These are phyloP conservation scores for Hippasteria phrygiana DNA, from an alignment of 53 echinoderm and acorn worm species.

Conservation along the genomic window DNA sequence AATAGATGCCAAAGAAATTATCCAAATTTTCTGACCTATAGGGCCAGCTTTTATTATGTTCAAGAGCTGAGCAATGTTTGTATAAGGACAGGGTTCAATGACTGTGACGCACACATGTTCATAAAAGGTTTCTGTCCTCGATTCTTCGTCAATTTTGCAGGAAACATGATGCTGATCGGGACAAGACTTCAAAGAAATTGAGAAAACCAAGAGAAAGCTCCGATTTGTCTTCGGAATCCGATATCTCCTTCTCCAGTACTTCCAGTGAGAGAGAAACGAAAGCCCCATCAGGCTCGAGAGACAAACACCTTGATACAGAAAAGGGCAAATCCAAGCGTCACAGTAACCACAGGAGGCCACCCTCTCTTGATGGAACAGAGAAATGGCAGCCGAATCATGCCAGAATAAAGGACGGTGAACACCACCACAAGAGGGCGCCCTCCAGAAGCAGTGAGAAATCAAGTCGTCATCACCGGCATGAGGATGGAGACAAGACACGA, in stretches of 20 bases:
- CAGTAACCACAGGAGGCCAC: not conserved
- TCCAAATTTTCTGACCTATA: too few relatives aligned
- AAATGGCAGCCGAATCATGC: not conserved
- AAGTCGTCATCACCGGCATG: too few relatives aligned
- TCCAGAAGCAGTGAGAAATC: not conserved
- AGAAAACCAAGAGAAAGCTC: not conserved
- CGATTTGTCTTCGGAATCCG: slow-evolving; percentile 12
- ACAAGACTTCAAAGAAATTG: not conserved
- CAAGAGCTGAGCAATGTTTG: too few relatives aligned
- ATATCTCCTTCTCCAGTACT: not conserved
- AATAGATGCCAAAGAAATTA: too few relatives aligned
- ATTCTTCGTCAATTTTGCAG: not conserved
- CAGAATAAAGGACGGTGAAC: not conserved
- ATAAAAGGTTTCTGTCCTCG: too few relatives aligned
- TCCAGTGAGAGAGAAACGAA: not conserved
- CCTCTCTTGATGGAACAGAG: not conserved
- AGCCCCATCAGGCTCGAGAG: not conserved
- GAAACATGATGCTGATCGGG: not conserved
- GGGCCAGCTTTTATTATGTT: too few relatives aligned
- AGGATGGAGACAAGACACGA: not conserved
- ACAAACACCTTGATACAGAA: slow-evolving; percentile 8
- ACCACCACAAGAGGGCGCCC: not conserved
- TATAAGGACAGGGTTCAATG: too few relatives aligned
- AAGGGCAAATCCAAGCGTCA: not conserved
- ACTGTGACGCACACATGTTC: too few relatives aligned